phyloP scores from a whole-genome alignment of 2,797 vertebrate species.

The Periophthalmus magnuspinnatus region DNA sequence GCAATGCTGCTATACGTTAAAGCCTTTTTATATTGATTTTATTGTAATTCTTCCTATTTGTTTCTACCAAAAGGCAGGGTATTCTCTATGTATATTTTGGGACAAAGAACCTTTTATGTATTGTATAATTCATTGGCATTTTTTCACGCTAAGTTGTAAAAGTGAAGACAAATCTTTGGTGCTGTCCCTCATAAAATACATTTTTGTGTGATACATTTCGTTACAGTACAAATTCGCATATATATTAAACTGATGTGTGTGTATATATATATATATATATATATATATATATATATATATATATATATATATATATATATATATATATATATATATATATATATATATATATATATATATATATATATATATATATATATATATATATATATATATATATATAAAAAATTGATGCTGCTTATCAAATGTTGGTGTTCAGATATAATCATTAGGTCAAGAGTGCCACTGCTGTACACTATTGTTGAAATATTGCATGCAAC shows the following conservation, averaged over 20 bases:
- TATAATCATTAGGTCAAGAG: slow-evolving; percentile 7
- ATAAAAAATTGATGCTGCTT: slow-evolving; percentile 5
- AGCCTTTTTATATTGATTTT: slow-evolving; percentile 30
- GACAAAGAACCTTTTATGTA: slow-evolving; percentile 14
- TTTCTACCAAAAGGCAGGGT: slow-evolving; percentile 14
- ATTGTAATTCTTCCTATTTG: slow-evolving; percentile 26
- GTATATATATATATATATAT: too few species aligned
- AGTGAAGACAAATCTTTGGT: slow-evolving; percentile 6
- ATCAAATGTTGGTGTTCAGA: not conserved
- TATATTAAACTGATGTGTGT: not conserved
- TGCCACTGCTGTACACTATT: slow-evolving; percentile 25
- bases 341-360: too few species aligned
- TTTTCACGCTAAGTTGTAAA: slow-evolving; percentile 5
- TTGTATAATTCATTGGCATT: slow-evolving; percentile 6
- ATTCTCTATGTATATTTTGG: slow-evolving; percentile 37
- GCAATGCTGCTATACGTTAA: slow-evolving; percentile 44
- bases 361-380: too few species aligned
- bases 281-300: too few species aligned
- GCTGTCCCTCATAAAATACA: slow-evolving; percentile 24
- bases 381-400: too few species aligned
- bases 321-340: too few species aligned
- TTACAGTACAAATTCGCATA: too few species aligned
- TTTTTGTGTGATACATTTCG: not conserved
- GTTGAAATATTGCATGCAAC: slow-evolving; percentile 21
- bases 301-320: too few species aligned